Evolutionary conservation across 2,113 vertebrate genomes (phyloP), one percentile per base, ranked within the genome.

Genomic region (Eretmochelys imbricata): DNA sequence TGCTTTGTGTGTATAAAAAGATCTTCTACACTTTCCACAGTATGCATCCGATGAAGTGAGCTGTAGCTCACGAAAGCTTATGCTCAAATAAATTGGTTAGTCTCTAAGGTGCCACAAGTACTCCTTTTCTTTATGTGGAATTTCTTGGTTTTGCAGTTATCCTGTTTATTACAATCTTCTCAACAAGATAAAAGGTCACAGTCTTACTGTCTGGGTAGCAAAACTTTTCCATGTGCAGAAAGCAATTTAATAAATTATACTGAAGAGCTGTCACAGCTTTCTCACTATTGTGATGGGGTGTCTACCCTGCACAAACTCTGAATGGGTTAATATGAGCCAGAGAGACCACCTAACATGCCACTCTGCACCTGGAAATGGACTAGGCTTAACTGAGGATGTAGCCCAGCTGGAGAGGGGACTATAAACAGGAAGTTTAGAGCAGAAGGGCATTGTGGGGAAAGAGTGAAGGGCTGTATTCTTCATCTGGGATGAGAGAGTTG

Each of bases 91-190:
- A 42, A 42, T 42, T 42, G 38, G 38, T 42, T 42, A 42, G 4
- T 42, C 38, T 42, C 38, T 42, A 42, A 42, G 38, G 38, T 42
- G 38, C 38, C 38, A 42, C 38, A 42, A 42, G 38, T 42, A 42
- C 38, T 42, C 38, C 38, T 42, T 42, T 42, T 42, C 38, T 42
- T 42, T 78, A 81, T 69, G 86, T 55, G 50, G 13, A 31, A 62
- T 62, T 57, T 50, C n/a, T 57, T 80, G 35, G 20, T 84, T 27
- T 53, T 48, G 76, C 62, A 1, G 0, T 51, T 2, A 0, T 29
- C n/a, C 5, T 82, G 29, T 29, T 87, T 57, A 19, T 53, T 55
- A 69, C 14, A 42, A 5, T 89, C 72, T 80, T 6, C 27, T 4
- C 3, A 10, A 69, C 62, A 69, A 69, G 16, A 38, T 19, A 13